Base-by-base conservation (phyloP, 2,113 vertebrate genomes). In the Barnardius zonarius region DNA sequence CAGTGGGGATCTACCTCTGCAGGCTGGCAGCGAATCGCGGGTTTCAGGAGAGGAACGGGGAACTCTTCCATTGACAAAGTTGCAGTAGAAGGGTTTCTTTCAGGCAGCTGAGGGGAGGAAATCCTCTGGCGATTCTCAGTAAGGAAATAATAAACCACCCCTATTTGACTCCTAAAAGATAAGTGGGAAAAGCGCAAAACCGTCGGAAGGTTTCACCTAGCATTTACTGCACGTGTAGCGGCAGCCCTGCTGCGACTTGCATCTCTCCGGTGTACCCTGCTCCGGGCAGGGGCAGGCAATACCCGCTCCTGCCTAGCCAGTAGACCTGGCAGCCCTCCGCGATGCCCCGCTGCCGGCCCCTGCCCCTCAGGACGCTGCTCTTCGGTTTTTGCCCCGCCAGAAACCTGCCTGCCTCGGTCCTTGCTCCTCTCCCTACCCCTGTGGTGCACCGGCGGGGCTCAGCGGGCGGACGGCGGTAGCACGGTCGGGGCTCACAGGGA, bases 31-130 rank as follows among this genome's bases (percentile, higher is more conserved):
- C 0, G 22, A 63, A 30, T 44, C 5, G 5, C 15, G 1, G 35
- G 11, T n/a, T 25, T 51, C 55, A 1, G 20, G 12, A 44, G 11
- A 70, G 41, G 27, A 37, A 27, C 0, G 0, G 37, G 46, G 8
- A 27, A 14, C 39, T 46, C n/a, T 44, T 78, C 19, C 76, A 11
- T 7, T 17, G 46, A 39, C 35, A 86, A 70, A 81, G 70, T 0
- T 31, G 64, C 48, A 62, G 13, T 57, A n/a, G 68, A 79, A 86
- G 13, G 1, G 2, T 44, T 92, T 77, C 19, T 86, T 86, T 86
- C 64, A 59, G 25, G 70, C 57, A 68, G 43, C 15, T 3, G 10
- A 12, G 23, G 33, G 31, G 33, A 57, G 15, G 22, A 63, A 18
- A 81, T 75, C 46, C 30, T 86, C 44, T 59, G 67, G 23, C 8